These are phyloP conservation scores for Pangasius djambal DNA, from an alignment of 2,797 vertebrate genomes.

Conservation along the genomic window DNA sequence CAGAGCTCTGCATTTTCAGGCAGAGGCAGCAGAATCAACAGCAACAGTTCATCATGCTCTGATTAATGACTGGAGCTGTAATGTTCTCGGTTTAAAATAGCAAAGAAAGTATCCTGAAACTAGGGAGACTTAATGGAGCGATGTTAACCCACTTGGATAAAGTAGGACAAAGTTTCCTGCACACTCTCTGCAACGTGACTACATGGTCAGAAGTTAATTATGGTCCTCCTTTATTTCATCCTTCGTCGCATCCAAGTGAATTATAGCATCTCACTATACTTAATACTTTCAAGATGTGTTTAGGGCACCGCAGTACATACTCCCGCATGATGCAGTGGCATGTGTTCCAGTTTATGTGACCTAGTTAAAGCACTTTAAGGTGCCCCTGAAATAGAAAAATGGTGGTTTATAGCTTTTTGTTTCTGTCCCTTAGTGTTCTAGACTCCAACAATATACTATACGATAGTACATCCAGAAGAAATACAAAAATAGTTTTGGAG, in stretches of 20 bases:
- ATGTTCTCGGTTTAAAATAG: slow-evolving; percentile 43
- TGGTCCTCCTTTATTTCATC: slow-evolving; percentile 10
- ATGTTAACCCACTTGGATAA: slow-evolving; percentile 15
- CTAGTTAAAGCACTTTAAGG: background rate
- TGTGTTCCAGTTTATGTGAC: background rate
- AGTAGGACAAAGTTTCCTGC: slow-evolving; percentile 13
- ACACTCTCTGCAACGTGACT: slow-evolving; percentile 15
- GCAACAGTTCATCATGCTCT: slow-evolving; percentile 31
- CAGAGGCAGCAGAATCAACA: slow-evolving; percentile 17
- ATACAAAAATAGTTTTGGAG: background rate
- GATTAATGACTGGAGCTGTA: slow-evolving; percentile 25
- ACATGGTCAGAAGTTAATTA: slow-evolving; percentile 30
- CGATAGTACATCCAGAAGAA: background rate
- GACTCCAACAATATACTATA: background rate
- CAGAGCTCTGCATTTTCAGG: slow-evolving; percentile 30
- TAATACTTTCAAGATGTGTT: slow-evolving; percentile 45
- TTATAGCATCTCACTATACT: slow-evolving; percentile 23
- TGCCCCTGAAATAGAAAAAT: background rate
- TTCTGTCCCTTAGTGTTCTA: background rate
- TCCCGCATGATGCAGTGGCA: slow-evolving; percentile 4
- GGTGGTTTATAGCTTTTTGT: background rate
- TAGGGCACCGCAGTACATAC: background rate
- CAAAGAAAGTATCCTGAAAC: slow-evolving; percentile 7
- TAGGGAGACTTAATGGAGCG: background rate
- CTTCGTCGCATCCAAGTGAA: slow-evolving; percentile 21